These are phyloP conservation scores for Caligus rogercresseyi DNA, from an alignment of 1,140 invertebrate genomes.

Conservation along the genomic window DNA sequence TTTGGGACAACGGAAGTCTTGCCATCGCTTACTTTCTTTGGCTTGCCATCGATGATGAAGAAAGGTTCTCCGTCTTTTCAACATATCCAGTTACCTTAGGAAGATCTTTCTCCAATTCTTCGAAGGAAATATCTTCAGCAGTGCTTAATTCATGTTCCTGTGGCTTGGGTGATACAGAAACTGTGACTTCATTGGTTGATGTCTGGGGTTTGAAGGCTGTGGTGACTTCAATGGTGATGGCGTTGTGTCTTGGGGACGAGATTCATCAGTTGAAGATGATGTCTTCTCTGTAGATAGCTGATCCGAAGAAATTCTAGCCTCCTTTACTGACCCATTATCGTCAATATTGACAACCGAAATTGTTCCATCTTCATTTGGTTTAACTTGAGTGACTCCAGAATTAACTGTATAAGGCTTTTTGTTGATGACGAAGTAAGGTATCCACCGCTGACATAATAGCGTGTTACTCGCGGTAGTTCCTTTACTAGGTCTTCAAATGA, in stretches of 20 bases:
- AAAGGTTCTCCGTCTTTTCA: neutral
- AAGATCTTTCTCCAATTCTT: neutral
- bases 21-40: neutral
- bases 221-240: no score
- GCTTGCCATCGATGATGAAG: neutral
- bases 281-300: neutral
- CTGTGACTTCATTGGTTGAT: neutral
- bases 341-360: neutral
- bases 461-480: neutral
- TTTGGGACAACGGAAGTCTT: neutral
- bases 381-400: neutral
- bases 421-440: neutral
- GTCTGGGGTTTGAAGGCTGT: no score
- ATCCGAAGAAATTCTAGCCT: neutral
- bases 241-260: no score
- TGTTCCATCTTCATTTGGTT: neutral
- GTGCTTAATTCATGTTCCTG: neutral
- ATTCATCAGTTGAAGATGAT: neutral
- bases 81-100: neutral
- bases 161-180: neutral
- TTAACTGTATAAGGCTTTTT: neutral
- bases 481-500: neutral
- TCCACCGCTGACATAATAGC: neutral
- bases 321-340: neutral
- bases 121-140: neutral